phyloP scores from a whole-genome alignment of 1,140 invertebrate genomes.

The Drosophila punjabiensis region DNA sequence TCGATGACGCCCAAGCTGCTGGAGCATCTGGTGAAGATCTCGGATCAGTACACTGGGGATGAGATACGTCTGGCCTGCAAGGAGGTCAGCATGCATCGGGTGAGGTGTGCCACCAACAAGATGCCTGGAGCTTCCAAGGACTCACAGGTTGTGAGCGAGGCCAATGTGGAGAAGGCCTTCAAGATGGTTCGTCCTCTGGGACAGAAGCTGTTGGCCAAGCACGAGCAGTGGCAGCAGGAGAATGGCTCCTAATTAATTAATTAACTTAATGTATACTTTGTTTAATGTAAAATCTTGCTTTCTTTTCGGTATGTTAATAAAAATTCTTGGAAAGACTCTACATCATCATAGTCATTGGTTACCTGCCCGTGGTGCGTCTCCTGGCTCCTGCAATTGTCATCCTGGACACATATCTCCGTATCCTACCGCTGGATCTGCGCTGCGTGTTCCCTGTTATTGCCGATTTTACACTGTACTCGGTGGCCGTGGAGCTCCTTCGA shows the following conservation, averaged over 20 bases:
- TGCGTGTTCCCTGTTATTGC: constrained; percentile 25
- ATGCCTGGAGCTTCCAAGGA: constrained; percentile 6
- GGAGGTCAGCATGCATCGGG: constrained; percentile 91
- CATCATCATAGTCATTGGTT: constrained; percentile 6
- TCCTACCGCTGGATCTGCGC: constrained; percentile 76
- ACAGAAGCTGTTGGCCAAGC: constrained; percentile 63
- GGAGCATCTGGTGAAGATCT: constrained; percentile 87
- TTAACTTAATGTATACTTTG: no score
- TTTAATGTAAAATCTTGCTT: not conserved
- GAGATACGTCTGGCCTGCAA: constrained; percentile 96
- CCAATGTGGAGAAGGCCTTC: constrained; percentile 64
- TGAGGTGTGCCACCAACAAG: constrained; percentile 78
- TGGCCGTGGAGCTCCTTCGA: constrained; percentile 80
- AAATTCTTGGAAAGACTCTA: not conserved
- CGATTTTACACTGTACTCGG: constrained; percentile 76
- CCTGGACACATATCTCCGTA: constrained; percentile 75
- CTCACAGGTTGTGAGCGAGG: constrained; percentile 29
- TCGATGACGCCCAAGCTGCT: constrained; percentile 85
- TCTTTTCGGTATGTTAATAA: not conserved
- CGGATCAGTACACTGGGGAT: constrained; percentile 92
- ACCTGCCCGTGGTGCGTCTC: constrained; percentile 84
- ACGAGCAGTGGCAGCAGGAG: constrained; percentile 78
- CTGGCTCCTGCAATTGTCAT: constrained; percentile 84
- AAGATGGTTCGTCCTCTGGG: constrained; percentile 69
- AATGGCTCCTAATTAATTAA: constrained; percentile 59